Base-by-base conservation (phyloP, 37 sponge, comb jelly and placozoan genomes). In the Lycopodina hypogea region DNA sequence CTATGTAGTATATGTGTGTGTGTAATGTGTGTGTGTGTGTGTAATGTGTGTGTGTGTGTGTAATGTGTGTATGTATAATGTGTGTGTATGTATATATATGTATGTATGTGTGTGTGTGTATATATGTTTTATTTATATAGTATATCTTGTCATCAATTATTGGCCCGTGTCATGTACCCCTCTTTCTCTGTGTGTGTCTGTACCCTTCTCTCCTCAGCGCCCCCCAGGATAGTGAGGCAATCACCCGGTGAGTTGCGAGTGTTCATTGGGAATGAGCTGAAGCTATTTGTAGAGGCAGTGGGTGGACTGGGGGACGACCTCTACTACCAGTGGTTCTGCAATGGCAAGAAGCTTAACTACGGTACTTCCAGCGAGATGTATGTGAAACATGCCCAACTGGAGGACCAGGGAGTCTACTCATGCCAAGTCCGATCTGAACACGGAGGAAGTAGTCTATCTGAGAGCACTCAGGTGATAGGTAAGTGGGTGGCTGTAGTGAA, bases 271-370 rank as follows among this genome's bases (percentile, higher is more conserved):
- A 15, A 53, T n/a, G 56, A 79, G 70, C 38, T 69, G 1, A 69
- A 40, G 11, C 41, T 69, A 2, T 29, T 55, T 28, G 80, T 79
- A 1, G 80, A 48, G 35, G 80, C 70, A 1, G 15, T 14, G 3
- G 33, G 58, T 38, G 19, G 32, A 28, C 57, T 59, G 42, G 87
- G 55, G 42, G 87, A 37, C 24, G 18, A 51, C 4, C 72, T 93
- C 52, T 17, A 18, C 45, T 90, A 90, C 74, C 94, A 90, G 84
- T 93, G 94, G 94, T 90, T 78, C 71, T 56, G 80, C 32, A 78
- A 93, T 36, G 74, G 77, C 30, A 21, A 64, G 33, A 26, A 58
- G 17, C 76, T 90, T 22, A 30, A 55, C 29, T 89, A 86, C 42
- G 81, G 78, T 0, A 81, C 68, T 0, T 11, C 56, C 14, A 56